Base-by-base conservation (phyloP, 2,888 invertebrate genomes). In the Netelia inedita region DNA sequence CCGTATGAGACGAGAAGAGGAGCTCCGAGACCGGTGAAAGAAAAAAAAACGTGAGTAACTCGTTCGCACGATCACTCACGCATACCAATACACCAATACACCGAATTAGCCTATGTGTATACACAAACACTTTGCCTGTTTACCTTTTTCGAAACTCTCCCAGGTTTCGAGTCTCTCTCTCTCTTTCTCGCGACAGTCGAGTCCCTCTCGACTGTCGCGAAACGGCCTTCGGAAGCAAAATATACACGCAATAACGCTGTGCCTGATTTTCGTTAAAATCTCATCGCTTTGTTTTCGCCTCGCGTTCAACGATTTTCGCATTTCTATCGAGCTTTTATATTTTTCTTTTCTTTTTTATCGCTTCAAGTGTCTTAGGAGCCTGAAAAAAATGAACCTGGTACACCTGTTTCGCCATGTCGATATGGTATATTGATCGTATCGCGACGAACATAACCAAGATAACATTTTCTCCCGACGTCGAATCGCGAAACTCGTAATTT, bases 41-140 rank as follows among this genome's bases (percentile, higher is more conserved):
- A 87, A 82, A 76, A 83, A 79, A 75, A 83, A 81, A 86, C 74
- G 85, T 86, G 84, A 86, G 82, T 85, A 71, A 75, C 83, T 75
- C 80, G 83, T 84, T 76, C 72, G 28, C 61, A 19, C 69, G 68
- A 72, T 68, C 46, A 53, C 72, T 85, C 55, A 79, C 89, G 86
- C 87, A 65, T 63, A 35, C 35, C 35, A 35, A 35, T 35, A 76
- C 79, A 83, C 83, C 59, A 79, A 72, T 59, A 69, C 61, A 46
- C 57, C 5, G 2, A 28, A 46, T 14, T 14, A 46, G 46, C 14
- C 2, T 57, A 57, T 53, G 16, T 68, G 23, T 55, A 43, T 41
- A 35, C 73, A 82, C 79, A 59, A 57, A 61, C 69, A 53, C 82
- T 69, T 23, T 21, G 79, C 76, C 69, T 74, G 83, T 80, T 83